phyloP scores from a whole-genome alignment of 2,888 invertebrate genomes.

The Octonoba sinensis region DNA sequence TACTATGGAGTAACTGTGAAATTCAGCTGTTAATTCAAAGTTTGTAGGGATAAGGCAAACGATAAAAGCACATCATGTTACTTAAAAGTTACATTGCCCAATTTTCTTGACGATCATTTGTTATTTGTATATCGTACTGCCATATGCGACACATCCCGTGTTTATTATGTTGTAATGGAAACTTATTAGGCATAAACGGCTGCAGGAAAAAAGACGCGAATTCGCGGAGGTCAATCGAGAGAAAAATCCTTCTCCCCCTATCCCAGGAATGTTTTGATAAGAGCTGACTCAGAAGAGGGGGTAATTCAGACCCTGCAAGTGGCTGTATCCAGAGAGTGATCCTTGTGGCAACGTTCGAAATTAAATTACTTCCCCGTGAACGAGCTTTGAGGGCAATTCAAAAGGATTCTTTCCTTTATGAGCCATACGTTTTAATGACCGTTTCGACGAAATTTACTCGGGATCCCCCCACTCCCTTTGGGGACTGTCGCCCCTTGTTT shows the following conservation, averaged over 20 bases:
- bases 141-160: too few species aligned
- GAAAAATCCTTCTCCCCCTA: constrained; percentile 8
- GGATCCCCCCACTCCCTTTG: too few species aligned
- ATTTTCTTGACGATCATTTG: too few species aligned
- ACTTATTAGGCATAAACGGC: too few species aligned
- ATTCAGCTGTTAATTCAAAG: too few species aligned
- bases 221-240: constrained; percentile 26
- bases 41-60: too few species aligned
- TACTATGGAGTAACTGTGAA: too few species aligned
- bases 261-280: constrained; percentile 60
- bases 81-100: too few species aligned
- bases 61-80: too few species aligned
- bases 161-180: too few species aligned
- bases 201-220: constrained; percentile 19
- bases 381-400: constrained; percentile 15
- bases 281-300: constrained; percentile 52
- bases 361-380: constrained; percentile 49
- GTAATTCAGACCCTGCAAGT: constrained; percentile 22
- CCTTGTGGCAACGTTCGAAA: constrained; percentile 43
- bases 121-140: too few species aligned
- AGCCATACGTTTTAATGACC: constrained; percentile 45
- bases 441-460: constrained; percentile 41
- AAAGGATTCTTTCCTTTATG: constrained; percentile 23
- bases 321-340: constrained; percentile 28
- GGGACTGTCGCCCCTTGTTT: background rate